phyloP scores from a whole-genome alignment of 2,113 vertebrate genomes.

The Phoenicopterus ruber region DNA sequence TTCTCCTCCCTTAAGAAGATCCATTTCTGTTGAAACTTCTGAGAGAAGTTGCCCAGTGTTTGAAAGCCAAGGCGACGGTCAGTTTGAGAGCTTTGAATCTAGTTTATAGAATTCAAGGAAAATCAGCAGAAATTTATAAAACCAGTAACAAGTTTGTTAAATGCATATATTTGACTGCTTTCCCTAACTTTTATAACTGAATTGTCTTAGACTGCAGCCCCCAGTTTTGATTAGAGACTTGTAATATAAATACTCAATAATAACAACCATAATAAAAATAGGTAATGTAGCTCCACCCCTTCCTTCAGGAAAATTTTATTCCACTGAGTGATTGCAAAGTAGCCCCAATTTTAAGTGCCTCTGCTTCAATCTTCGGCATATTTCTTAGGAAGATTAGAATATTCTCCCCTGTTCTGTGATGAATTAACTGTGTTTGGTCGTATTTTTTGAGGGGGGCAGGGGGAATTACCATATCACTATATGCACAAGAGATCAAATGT shows the following conservation, averaged over 20 bases:
- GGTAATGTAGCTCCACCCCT: neutral
- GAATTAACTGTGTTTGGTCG: conserved; percentile 52
- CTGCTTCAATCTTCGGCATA: conserved; percentile 34
- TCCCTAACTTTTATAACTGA: neutral
- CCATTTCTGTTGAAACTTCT: neutral
- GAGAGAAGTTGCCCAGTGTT: neutral
- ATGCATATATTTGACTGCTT: neutral
- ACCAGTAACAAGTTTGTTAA: neutral
- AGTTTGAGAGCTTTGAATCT: neutral
- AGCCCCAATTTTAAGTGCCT: neutral
- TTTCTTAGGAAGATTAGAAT: conserved; percentile 52
- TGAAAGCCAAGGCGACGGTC: neutral
- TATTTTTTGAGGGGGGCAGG: conserved; percentile 55
- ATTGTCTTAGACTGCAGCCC: neutral
- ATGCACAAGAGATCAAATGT: conserved; percentile 71
- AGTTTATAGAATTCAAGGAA: neutral
- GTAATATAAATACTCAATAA: neutral
- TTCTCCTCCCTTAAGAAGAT: neutral
- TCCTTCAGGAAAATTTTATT: conserved; percentile 41
- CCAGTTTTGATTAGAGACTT: neutral
- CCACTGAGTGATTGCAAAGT: neutral
- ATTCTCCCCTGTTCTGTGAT: conserved; percentile 63
- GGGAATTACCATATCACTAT: conserved; percentile 65
- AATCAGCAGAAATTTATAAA: neutral
- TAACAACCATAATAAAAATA: neutral